Evolutionary conservation across 2,797 vertebrate species (phyloP), one percentile per base, ranked within the genome.

Genomic region (Danio aesculapii): DNA sequence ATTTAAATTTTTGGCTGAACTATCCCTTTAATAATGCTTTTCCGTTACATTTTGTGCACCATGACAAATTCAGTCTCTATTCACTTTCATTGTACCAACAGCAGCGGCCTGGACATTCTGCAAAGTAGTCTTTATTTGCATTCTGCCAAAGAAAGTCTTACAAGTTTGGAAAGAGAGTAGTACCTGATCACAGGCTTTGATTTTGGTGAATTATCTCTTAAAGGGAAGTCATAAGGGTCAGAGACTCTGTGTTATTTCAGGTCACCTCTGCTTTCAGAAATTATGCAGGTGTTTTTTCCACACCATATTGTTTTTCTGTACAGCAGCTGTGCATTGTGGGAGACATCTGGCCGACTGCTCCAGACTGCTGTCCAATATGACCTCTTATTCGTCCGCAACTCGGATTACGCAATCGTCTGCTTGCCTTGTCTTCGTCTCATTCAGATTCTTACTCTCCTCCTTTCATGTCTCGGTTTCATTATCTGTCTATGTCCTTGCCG

Each of bases 321-420:
- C 50, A 63, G 61, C 81, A 67, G 78, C 52, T 47, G 67, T 70
- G 86, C 75, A 81, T 73, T 81, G 52, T 76, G 81, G 81, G 71
- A 82, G 44, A 63, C 71, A 69, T 76, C 63, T 57, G 47, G n/a
- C 77, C 49, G 77, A 16, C 62, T 43, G 59, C 50, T 53, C 63
- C 14, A 49, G 55, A 71, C 63, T 68, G 44, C 44, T 63, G 70
- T 77, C 41, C 43, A 68, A 61, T 66, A 43, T 63, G 21, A 69
- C 41, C 44, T 63, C 57, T 52, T 13, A 30, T 19, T 16, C 14
- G 12, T 39, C 39, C 1, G 53, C 66, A 52, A 53, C 61, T 57
- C 52, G n/a, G 62, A 75, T 86, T 79, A 86, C 8, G 61, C 49
- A 59, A 70, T 49, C 61, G 44, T 57, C 71, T 74, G 13, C 11